These are phyloP conservation scores for Micromys minutus DNA, from an alignment of 2,113 vertebrate species.

Conservation along the genomic window DNA sequence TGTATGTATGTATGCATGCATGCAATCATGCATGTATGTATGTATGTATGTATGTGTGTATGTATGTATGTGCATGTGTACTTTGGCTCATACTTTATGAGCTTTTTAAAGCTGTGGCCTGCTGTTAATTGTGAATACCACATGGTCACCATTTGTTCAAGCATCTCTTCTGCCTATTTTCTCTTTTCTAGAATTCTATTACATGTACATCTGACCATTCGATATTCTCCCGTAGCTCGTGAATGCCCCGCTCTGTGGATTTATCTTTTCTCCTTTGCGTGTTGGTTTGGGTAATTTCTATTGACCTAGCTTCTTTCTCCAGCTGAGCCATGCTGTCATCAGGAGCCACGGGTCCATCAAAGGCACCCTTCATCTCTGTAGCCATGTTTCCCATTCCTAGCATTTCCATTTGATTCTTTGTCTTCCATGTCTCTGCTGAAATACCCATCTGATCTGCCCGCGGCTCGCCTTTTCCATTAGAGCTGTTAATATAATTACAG, in stretches of 20 bases:
- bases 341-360: neutral
- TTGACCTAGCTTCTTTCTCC: neutral
- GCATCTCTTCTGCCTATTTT: slow-evolving; percentile 14
- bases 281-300: slow-evolving; percentile 20
- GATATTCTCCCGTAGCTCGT: neutral
- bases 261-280: neutral
- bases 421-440: slow-evolving; percentile 40
- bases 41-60: neutral
- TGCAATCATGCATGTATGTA: neutral
- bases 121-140: slow-evolving; percentile 17
- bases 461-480: slow-evolving; percentile 41
- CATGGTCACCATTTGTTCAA: neutral
- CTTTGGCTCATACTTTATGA: neutral
- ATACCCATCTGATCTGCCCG: slow-evolving; percentile 34
- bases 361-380: neutral
- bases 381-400: neutral
- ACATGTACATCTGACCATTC: neutral
- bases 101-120: neutral
- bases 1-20: neutral
- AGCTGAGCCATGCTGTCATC: neutral
- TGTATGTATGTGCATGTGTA: neutral
- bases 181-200: slow-evolving; percentile 32
- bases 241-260: neutral
- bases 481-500: slow-evolving; percentile 41
- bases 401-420: slow-evolving; percentile 30